Evolutionary conservation across 2,113 vertebrate genomes (phyloP), one percentile per base, ranked within the genome.

Genomic region (Trachemys scripta): DNA sequence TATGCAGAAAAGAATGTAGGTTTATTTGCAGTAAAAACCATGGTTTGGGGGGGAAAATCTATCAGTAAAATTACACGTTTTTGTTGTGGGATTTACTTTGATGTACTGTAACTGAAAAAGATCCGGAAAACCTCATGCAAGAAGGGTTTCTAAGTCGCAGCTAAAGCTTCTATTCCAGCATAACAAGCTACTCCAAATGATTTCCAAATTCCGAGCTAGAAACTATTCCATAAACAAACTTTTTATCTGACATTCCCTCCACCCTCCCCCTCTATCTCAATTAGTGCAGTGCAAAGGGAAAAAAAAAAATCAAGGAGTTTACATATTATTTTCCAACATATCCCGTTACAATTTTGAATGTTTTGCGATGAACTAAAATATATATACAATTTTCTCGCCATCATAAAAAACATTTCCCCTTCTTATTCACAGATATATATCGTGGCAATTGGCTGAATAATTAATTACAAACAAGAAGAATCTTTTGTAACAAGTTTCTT

Each of bases 1-100:
- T 8, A 53, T 59, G 88, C 82, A 76, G 88, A 98, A 98, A 96
- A 98, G 97, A 98, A 97, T 11, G 49, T 24, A 97, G 96, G 98
- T 99, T 99, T 99, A 99, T 99, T 98, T 98, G 96, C 98, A 98
- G 95, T 62, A 98, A 98, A 98, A 98, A 99, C 85, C 87, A 97
- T 90, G 98, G 93, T 87, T 98, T 98, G 95, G 65, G n/a, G 72
- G 1, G 69, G 75, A 79, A 98, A 95, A 98, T 90, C 98, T 98
- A 98, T 97, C 94, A 98, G 98, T 97, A 98, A 98, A 98, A 98
- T 96, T 98, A 98, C 98, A 99, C 96, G 96, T 91, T 97, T 91
- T 80, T 45, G 6, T 54, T 51, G 87, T 97, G 98, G 98, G 95
- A 93, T 93, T 92, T 96, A 88, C 25, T 97, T 96, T 82, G 82